These are phyloP conservation scores for Triplophysa dalaica DNA, from an alignment of 2,113 vertebrate genomes.

Conservation along the genomic window DNA sequence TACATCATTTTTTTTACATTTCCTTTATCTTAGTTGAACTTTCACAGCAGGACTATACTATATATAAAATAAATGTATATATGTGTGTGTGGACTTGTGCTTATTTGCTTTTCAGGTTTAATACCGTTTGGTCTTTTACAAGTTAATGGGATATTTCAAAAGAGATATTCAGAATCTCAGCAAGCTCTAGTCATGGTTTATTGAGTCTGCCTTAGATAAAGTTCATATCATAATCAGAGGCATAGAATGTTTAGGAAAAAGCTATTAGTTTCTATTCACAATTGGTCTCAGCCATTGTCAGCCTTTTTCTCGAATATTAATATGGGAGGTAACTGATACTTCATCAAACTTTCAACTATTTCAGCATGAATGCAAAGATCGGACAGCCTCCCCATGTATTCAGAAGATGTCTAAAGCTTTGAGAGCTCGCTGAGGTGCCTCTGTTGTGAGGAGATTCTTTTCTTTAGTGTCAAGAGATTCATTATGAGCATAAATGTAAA, in stretches of 20 bases:
- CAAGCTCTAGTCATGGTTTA: neutral
- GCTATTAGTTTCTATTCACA: constrained; percentile 2
- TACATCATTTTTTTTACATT: no score
- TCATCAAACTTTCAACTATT: neutral
- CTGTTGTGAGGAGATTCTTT: neutral
- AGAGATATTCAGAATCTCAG: no score
- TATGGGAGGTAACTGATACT: constrained; percentile 26
- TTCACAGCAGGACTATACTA: no score
- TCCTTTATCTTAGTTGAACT: no score
- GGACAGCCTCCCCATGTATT: neutral
- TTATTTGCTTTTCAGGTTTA: neutral
- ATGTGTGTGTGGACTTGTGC: no score
- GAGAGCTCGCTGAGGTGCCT: neutral
- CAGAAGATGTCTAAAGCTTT: neutral
- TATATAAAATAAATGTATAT: no score
- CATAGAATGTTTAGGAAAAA: neutral
- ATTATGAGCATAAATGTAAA: neutral
- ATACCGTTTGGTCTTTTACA: no score
- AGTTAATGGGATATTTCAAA: no score
- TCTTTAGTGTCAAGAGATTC: neutral
- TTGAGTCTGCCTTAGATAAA: neutral
- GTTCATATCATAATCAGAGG: neutral
- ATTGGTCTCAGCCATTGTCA: neutral
- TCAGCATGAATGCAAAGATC: neutral
- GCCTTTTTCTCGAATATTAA: constrained; percentile 8